Conservation (phyloP, 2,888 invertebrate species). For the Barypeithes pellucidus region DNA sequence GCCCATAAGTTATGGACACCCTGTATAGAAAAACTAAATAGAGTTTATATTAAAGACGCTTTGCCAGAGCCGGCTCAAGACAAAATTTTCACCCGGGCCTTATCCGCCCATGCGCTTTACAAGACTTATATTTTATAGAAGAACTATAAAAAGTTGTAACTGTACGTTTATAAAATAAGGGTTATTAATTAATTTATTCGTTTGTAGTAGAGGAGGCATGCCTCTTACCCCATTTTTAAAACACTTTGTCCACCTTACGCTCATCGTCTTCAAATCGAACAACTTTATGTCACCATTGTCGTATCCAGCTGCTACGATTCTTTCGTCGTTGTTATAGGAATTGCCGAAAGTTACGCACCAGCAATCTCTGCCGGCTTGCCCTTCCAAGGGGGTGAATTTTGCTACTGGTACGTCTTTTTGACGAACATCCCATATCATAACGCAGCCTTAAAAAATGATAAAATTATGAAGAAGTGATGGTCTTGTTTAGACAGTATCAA, state of each 20-base stretch:
- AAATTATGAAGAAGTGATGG: no score
- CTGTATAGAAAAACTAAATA: no score
- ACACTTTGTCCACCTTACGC: conserved; percentile 91
- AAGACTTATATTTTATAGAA: no score
- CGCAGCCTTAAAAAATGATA: conserved; percentile 75
- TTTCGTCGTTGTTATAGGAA: conserved; percentile 88
- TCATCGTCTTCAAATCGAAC: conserved; percentile 90
- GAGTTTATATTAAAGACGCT: no score
- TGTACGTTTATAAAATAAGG: no score
- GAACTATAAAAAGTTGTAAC: no score
- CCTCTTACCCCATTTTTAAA: conserved; percentile 87
- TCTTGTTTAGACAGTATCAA: neutral
- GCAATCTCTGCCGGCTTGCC: conserved; percentile 86
- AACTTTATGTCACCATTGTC: conserved; percentile 97
- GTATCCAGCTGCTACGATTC: conserved; percentile 92
- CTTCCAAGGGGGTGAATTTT: conserved; percentile 85
- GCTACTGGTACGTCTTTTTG: conserved; percentile 93
- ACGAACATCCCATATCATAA: conserved; percentile 96
- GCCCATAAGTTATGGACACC: no score
- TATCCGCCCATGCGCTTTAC: no score
- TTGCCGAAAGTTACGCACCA: conserved; percentile 96
- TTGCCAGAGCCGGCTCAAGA: no score
- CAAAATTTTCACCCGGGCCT: no score
- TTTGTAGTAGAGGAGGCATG: no score
- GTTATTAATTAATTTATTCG: no score